These are phyloP conservation scores for Chionis minor DNA, from an alignment of 2,113 vertebrate genomes.

Conservation along the genomic window DNA sequence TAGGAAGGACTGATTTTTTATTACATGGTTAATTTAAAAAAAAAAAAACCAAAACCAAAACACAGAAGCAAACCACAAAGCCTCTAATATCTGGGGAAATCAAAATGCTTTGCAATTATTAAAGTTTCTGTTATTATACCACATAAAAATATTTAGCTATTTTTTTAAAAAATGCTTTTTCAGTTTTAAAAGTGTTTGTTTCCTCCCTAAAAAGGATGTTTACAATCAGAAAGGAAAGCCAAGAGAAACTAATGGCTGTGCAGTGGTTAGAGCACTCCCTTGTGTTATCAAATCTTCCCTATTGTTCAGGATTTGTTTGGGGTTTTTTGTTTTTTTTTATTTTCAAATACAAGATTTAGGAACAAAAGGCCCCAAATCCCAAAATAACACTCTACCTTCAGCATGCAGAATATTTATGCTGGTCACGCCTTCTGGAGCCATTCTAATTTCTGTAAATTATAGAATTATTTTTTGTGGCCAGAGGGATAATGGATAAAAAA, in stretches of 20 bases:
- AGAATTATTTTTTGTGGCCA: background rate
- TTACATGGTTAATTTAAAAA: background rate
- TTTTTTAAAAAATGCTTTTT: background rate
- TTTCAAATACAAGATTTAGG: background rate
- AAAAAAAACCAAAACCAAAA: background rate
- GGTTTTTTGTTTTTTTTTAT: background rate
- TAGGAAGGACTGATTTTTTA: background rate
- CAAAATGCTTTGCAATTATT: background rate
- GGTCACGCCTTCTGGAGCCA: background rate
- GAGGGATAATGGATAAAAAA: background rate
- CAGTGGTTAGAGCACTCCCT: background rate
- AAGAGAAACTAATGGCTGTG: background rate
- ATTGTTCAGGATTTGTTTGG: background rate
- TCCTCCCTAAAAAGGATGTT: background rate
- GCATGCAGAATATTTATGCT: background rate
- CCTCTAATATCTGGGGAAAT: background rate
- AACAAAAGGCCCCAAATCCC: background rate
- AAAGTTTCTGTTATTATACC: background rate
- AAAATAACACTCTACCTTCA: background rate
- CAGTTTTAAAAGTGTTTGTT: background rate
- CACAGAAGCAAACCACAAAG: background rate
- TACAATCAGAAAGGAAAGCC: background rate
- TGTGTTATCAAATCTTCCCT: background rate
- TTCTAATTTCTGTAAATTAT: background rate
- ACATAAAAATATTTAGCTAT: background rate